Evolutionary conservation across 2,113 vertebrate species (phyloP), one percentile per base, ranked within the genome.

Genomic region (Sterna hirundo): DNA sequence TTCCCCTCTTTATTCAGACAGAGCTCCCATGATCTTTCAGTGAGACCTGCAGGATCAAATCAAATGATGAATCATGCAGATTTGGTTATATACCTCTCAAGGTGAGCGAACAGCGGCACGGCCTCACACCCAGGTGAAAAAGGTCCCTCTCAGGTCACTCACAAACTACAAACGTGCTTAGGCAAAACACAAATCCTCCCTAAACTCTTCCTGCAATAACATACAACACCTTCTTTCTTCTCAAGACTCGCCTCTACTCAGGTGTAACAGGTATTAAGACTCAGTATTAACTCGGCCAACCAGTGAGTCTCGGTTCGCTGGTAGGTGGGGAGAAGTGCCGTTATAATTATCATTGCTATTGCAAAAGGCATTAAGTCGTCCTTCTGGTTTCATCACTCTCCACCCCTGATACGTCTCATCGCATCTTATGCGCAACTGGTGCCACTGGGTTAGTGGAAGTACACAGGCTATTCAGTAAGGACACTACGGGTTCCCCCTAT

Each of bases 1-100:
- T 94, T 96, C 40, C 40, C 75, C 62, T 85, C 46, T 52, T 95
- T 86, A 86, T 82, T 95, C 91, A 93, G 74, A 61, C 0, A 2
- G 51, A 44, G 55, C 29, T 93, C 66, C 70, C 66, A 30, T 42
- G 62, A 88, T 89, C 75, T 86, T 87, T 74, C 62, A 80, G 38
- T 3, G 30, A 84, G 68, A 93, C 51, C 42, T 19, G 51, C 68
- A 80, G 29, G 84, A 83, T 86, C 66, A 81, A 70, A 93, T 83
- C 75, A 76, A 91, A 89, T 30, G 72, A 91, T 38, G 49, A 80
- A 94, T 77, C 78, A 91, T 0, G 0, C 22, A 62, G 71, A 44
- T 19, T 40, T 46, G 36, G 47, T 69, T 71, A 57, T 11, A 49
- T 1, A 86, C 18, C 51, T 81, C n/a, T 61, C 20, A 61, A 79